These are phyloP conservation scores for Stichopus horrens DNA, from an alignment of 53 echinoderm and acorn worm species.

Conservation along the genomic window DNA sequence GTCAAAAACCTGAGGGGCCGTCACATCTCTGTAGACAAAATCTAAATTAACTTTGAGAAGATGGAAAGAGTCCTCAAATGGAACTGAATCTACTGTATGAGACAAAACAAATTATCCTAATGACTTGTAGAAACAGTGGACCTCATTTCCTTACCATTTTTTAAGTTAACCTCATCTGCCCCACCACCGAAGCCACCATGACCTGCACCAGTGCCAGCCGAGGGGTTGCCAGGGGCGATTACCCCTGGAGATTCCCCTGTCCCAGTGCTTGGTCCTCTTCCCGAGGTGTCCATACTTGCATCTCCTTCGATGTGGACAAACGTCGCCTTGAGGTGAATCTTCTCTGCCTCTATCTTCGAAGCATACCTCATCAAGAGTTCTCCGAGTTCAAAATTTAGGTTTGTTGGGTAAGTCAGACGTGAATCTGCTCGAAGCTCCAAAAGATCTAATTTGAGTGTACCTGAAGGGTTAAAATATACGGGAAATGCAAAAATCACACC, in stretches of 20 bases:
- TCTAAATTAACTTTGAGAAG: too few relatives aligned
- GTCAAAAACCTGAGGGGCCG: too few relatives aligned
- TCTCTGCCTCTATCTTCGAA: slow-evolving; percentile 66
- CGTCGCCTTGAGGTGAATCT: slow-evolving; percentile 61
- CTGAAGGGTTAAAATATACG: slow-evolving; percentile 10
- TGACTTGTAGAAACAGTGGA: neutral
- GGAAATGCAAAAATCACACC: too few relatives aligned
- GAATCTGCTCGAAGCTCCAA: slow-evolving; percentile 71
- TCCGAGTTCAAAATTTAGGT: slow-evolving; percentile 65
- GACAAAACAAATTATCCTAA: too few relatives aligned
- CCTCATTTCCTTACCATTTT: slow-evolving; percentile 49
- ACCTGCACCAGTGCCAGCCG: slow-evolving; percentile 66
- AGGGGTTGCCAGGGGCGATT: slow-evolving; percentile 1
- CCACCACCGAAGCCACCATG: slow-evolving; percentile 92
- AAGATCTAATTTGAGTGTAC: slow-evolving; percentile 65
- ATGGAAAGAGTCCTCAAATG: too few relatives aligned
- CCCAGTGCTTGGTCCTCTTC: slow-evolving; percentile 62
- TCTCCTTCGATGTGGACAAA: slow-evolving; percentile 81
- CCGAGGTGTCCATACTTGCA: slow-evolving; percentile 67
- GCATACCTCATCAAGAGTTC: slow-evolving; percentile 71
- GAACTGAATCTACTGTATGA: neutral
- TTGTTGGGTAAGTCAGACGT: slow-evolving; percentile 66
- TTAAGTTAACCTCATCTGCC: slow-evolving; percentile 63
- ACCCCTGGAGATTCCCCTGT: slow-evolving; percentile 63
- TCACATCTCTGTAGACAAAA: too few relatives aligned